Percentiles rank a stretch among this genome's conserved stretches.
Conservation (phyloP, 92 coral and sea anemone species). For the Porites rus region DNA sequence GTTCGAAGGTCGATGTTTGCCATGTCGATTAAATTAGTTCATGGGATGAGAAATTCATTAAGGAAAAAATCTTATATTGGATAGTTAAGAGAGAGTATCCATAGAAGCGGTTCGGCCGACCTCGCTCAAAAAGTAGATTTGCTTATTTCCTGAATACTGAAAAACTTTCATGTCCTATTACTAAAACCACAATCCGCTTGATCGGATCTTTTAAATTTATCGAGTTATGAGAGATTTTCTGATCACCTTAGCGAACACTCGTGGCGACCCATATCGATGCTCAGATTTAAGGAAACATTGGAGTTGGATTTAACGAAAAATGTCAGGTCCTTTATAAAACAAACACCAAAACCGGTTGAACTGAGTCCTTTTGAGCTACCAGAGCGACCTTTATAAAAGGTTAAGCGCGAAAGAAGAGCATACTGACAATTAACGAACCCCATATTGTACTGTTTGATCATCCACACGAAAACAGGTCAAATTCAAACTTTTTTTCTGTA, state of each 20-base stretch:
- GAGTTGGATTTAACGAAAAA: neutral
- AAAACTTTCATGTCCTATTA: conserved; percentile 23
- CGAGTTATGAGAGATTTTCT: neutral
- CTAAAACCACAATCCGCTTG: conserved; percentile 11
- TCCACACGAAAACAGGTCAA: neutral
- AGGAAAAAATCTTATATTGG: too few species aligned
- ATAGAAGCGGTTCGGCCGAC: neutral
- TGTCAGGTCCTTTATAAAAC: neutral
- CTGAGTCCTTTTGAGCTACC: neutral
- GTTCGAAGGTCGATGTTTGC: too few species aligned
- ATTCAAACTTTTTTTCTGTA: conserved; percentile 5
- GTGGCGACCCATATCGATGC: conserved; percentile 7
- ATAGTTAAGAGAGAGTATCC: too few species aligned
- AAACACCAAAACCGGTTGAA: conserved; percentile 1
- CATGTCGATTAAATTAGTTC: too few species aligned
- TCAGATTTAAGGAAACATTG: conserved; percentile 1
- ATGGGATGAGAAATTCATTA: too few species aligned
- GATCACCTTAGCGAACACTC: neutral
- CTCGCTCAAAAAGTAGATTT: conserved; percentile 17
- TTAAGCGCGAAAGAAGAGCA: neutral
- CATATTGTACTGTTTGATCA: neutral
- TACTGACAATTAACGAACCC: neutral
- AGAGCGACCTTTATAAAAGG: neutral
- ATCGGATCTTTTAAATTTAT: conserved; percentile 19
- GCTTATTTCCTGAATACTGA: conserved; percentile 3